Evolutionary conservation across 2,113 vertebrate species (phyloP).

Genomic region (Dipodomys spectabilis): DNA sequence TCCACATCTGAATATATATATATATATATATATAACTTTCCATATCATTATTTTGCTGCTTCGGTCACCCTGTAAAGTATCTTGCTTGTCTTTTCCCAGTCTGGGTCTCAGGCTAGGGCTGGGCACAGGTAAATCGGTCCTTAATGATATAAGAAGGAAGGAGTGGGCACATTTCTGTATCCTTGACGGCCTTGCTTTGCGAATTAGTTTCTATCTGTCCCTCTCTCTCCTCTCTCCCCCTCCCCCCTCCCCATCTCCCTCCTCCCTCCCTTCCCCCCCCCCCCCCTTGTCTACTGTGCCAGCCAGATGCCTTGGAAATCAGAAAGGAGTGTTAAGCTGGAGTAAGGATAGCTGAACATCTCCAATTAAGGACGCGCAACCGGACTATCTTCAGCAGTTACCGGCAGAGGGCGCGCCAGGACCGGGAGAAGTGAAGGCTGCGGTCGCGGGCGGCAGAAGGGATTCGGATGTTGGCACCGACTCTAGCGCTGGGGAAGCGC

Average conservation of each 20-base stretch:
- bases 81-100: background rate
- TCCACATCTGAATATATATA: background rate
- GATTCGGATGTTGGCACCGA: rapidly evolving
- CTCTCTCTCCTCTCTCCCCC: background rate
- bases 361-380: background rate
- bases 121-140: background rate
- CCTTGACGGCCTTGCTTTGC: background rate
- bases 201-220: background rate
- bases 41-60: background rate
- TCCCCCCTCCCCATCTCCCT: too few species aligned
- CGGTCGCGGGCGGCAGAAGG: rapidly evolving
- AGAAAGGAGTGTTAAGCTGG: background rate
- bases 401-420: constrained; percentile 75
- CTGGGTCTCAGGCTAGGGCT: background rate
- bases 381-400: background rate
- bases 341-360: background rate
- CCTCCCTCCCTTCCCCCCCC: too few species aligned
- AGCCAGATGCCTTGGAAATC: background rate
- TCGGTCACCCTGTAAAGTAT: background rate
- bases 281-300: background rate
- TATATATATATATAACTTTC: background rate
- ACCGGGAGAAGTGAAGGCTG: background rate
- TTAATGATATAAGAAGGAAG: background rate
- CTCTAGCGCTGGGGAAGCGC: background rate
- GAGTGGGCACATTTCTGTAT: background rate